Evolutionary conservation across 2,113 vertebrate species (phyloP).

Genomic region (Pontoporia blainvillei): DNA sequence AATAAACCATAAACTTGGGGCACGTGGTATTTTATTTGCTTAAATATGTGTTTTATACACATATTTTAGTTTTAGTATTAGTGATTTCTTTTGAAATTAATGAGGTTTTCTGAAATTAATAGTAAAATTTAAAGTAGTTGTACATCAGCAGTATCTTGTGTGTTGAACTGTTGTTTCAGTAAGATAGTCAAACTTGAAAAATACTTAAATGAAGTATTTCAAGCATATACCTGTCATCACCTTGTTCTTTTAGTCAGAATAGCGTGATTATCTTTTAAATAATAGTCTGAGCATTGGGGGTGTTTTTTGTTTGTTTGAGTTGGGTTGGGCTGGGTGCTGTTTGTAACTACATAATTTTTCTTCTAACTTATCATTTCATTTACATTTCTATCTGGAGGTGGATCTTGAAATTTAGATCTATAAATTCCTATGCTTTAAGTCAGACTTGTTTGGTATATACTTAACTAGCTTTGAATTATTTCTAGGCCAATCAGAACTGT

Average conservation of each 20-base stretch:
- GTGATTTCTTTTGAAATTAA: background rate
- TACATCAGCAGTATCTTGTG: background rate
- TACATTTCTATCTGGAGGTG: background rate
- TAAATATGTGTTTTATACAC: background rate
- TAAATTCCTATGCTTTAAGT: background rate
- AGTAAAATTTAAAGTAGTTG: background rate
- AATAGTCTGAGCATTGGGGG: background rate
- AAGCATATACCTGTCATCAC: background rate
- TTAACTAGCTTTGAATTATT: background rate
- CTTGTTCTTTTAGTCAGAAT: slow-evolving; percentile 18
- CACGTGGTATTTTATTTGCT: background rate
- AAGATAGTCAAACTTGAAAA: background rate
- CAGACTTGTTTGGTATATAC: background rate
- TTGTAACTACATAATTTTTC: background rate
- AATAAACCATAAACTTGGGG: background rate
- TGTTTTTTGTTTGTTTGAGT: background rate
- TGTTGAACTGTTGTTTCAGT: background rate
- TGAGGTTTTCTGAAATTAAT: background rate
- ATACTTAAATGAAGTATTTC: background rate
- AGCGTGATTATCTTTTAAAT: background rate
- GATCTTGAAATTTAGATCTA: background rate
- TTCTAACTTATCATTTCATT: background rate
- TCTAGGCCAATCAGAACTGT: background rate
- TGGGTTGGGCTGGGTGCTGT: background rate
- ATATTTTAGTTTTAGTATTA: background rate